Evolutionary conservation across 2,888 invertebrate species (phyloP).

Genomic region (Therioaphis trifolii): DNA sequence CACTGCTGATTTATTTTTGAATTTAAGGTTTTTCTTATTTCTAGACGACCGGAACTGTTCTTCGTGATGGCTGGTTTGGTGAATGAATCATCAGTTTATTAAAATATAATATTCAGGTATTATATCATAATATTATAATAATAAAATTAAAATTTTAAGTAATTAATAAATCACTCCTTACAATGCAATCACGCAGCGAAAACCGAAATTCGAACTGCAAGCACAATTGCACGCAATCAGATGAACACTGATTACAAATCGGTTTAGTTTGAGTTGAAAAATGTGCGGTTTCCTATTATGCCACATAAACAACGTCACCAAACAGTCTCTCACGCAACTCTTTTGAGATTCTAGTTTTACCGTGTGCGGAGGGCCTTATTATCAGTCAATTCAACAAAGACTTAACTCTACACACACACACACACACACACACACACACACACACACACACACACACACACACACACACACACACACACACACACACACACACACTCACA

Average conservation of each 20-base stretch:
- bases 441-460: no score
- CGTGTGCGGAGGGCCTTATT: constrained; percentile 26
- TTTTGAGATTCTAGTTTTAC: constrained; percentile 18
- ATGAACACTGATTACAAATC: neutral
- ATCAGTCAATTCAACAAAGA: no score
- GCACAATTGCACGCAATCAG: neutral
- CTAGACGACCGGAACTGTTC: no score
- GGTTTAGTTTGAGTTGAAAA: neutral
- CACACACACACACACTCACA: no score
- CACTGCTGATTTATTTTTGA: no score
- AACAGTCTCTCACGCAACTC: neutral
- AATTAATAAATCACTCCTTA: neutral
- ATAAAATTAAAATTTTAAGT: neutral
- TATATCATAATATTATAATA: neutral
- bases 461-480: no score
- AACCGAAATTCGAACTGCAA: neutral
- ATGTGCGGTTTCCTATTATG: neutral
- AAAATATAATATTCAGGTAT: neutral
- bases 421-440: no score
- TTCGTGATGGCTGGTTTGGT: no score
- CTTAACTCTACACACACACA: no score
- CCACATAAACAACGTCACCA: neutral
- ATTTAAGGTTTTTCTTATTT: no score
- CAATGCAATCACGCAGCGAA: neutral
- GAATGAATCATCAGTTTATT: no score